Base-by-base conservation (phyloP, 2,888 invertebrate genomes). In the Stenolophus ochropezus region DNA sequence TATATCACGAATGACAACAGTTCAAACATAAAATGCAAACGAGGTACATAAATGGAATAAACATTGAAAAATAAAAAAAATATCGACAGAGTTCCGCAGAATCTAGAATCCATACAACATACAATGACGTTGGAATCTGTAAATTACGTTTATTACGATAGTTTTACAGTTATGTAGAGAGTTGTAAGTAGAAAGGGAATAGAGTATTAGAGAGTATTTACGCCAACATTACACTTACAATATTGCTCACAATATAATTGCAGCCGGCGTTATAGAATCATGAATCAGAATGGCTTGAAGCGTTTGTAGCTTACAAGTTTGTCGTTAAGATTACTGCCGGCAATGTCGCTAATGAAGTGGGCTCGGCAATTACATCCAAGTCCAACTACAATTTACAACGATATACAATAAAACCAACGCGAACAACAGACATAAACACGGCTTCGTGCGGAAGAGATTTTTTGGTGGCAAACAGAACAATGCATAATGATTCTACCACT, bases 321-420 rank as follows among this genome's bases (percentile, higher is more conserved):
- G 80, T 80, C 80, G 73, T 80, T 80, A 80, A 71, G 73, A 80
- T 80, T 80, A 80, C 80, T 53, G 73, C 73, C 33, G 73, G 58
- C 69, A 80, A 65, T 79, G 71, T 79, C 58, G 71, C 80, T 80
- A 80, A 80, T 80, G 80, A 80, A 80, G 80, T 80, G 80, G 80
- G 80, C 80, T 73, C 47, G 56, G 53, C 73, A 80, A 80, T 80
- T 80, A 71, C 73, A 80, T 56, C 11, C 42, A 56, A 71, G 42
- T 80, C 47, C 56, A 56, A 80, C 14, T 80, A 80, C 79, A 71
- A 79, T 79, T 79, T 80, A 80, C 80, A 80, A 73, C 73, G 71
- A 80, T 80, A 73, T 42, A 33, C 80, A 73, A 80, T 80, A 73
- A 73, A 80, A 73, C 58, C 58, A 80, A 73, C 23, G 33, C 25